Evolutionary conservation across 92 coral and sea anemone genomes (phyloP).

Genomic region (Metridium senile): DNA sequence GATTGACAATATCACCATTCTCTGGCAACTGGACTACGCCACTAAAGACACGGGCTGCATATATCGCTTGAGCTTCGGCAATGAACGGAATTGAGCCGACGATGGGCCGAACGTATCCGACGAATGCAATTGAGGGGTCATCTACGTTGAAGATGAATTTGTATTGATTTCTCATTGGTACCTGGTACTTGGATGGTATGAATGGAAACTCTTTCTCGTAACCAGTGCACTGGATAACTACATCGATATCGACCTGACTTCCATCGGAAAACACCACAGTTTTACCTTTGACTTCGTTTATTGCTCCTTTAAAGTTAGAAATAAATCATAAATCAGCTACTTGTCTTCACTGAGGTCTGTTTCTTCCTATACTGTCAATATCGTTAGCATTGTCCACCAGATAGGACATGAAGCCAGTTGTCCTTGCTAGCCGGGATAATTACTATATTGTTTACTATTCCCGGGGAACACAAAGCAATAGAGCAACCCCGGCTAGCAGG

Average conservation of each 20-base stretch:
- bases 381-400: too few species aligned
- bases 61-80: conserved; percentile 57
- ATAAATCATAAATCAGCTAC: too few species aligned
- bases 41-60: conserved; percentile 65
- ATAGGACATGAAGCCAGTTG: too few species aligned
- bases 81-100: conserved; percentile 68
- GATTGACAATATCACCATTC: conserved; percentile 44
- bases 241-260: conserved; percentile 55
- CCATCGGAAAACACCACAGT: conserved; percentile 49
- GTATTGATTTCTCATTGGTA: conserved; percentile 62
- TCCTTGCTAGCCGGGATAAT: too few species aligned
- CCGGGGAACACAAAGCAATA: too few species aligned
- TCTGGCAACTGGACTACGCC: conserved; percentile 54
- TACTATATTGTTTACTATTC: too few species aligned
- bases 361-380: too few species aligned
- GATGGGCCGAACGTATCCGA: conserved; percentile 76
- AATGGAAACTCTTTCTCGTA: conserved; percentile 56
- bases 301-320: too few species aligned
- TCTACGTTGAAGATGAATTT: conserved; percentile 70
- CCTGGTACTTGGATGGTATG: conserved; percentile 53
- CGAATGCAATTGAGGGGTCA: conserved; percentile 77
- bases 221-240: conserved; percentile 76
- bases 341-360: too few species aligned
- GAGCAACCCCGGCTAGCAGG: too few species aligned
- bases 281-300: conserved; percentile 52